Evolutionary conservation across 1,140 invertebrate species (phyloP), one percentile per base, ranked within the genome.

Genomic region (Drosophila gunungcola): DNA sequence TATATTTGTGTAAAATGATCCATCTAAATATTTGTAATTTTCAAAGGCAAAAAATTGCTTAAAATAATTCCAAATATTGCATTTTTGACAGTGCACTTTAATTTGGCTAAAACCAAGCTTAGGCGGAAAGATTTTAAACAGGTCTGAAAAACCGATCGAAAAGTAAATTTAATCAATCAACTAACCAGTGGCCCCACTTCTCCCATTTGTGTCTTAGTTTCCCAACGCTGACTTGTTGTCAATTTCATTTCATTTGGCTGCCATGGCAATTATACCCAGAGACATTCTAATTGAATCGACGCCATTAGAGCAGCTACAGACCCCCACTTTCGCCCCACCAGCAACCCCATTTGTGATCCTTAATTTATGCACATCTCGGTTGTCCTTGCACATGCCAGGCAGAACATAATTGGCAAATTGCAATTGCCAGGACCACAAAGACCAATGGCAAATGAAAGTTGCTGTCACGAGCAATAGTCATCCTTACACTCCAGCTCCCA

Each of bases 201-300:
- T 11, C 16, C 10, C 21, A 4, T 39, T 41, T 38, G 58, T 52
- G 29, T 52, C 10, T 34, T 1, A 34, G 4, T 9, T 10, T 29
- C 29, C 27, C 58, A 67, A 13, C 9, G 49, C 34, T 42, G 65
- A 74, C 62, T 83, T 77, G 43, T 58, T 57, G 64, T 72, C 46
- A 73, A 60, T 73, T 79, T 56, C 45, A 72, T 73, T 72, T 64
- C 45, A 72, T 73, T 72, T 64, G 58, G 52, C 61, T 77, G 80
- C 49, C 72, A 70, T 67, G 72, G 52, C 61, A 86, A 86, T 78
- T 82, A 88, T 85, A 48, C 48, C 46, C 69, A 46, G 45, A 74
- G 68, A 70, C 67, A 60, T 82, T 75, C 61, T 82, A 86, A 88
- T 86, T 88, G 83, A 86, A 88, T 88, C 57, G 78, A 82, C 74